Conservation (phyloP, 2,888 invertebrate species). For the Diarsia brunnea region DNA sequence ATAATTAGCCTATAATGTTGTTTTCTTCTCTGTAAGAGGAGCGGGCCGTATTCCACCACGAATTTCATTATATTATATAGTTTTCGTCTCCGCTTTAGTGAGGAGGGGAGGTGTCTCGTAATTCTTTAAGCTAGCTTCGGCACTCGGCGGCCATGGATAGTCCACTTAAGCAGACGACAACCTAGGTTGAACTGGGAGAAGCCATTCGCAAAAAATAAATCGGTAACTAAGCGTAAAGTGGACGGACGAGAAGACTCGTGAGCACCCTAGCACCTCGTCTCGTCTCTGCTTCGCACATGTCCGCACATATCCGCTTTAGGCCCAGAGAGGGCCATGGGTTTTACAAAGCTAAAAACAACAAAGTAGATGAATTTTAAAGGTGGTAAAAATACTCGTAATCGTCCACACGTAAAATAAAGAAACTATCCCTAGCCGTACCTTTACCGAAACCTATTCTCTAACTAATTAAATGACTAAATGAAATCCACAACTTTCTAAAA, state of each 20-base stretch:
- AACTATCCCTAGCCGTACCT: neutral
- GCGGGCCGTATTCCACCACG: too few species aligned
- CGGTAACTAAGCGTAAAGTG: too few species aligned
- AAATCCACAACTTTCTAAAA: neutral
- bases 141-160: neutral
- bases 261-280: neutral
- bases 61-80: neutral
- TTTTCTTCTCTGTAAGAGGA: too few species aligned
- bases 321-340: too few species aligned
- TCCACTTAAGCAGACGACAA: too few species aligned
- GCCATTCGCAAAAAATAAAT: too few species aligned
- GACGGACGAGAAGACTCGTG: too few species aligned
- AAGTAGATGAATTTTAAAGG: neutral
- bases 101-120: neutral
- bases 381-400: neutral
- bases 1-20: neutral
- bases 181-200: too few species aligned
- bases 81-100: neutral
- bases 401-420: neutral
- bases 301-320: neutral
- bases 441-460: too few species aligned
- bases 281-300: neutral
- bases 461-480: neutral
- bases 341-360: neutral
- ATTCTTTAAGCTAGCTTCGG: neutral